These are phyloP conservation scores for Scyliorhinus canicula DNA, from an alignment of 2,797 vertebrate species.

Conservation along the genomic window DNA sequence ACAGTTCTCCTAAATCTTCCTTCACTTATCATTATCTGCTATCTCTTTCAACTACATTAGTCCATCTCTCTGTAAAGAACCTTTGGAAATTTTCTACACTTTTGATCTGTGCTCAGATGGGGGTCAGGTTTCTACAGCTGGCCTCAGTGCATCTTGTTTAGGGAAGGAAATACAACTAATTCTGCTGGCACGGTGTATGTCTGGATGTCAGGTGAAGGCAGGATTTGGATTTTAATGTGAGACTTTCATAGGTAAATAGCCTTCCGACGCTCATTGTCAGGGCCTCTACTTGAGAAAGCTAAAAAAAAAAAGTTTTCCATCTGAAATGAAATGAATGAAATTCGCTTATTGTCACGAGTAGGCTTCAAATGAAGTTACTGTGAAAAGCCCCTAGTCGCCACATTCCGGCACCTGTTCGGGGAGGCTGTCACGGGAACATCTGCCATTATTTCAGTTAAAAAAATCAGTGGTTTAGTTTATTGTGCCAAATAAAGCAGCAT, in stretches of 20 bases:
- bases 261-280: neutral
- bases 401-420: no score
- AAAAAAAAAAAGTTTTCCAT: neutral
- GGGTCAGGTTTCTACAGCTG: neutral
- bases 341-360: no score
- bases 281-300: neutral
- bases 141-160: neutral
- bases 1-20: neutral
- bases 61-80: neutral
- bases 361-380: no score
- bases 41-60: neutral
- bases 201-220: neutral
- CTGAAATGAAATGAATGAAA: no score
- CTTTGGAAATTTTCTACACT: neutral
- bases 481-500: neutral
- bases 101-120: neutral
- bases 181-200: neutral
- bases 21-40: neutral
- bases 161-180: neutral
- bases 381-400: no score
- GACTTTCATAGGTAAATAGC: neutral
- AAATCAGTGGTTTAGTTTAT: neutral
- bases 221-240: neutral
- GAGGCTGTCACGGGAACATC: no score
- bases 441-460: no score